Percentiles rank a stretch among this genome's conserved stretches.
Conservation (phyloP, 2,888 invertebrate species). For the Melinaea menophilus region DNA sequence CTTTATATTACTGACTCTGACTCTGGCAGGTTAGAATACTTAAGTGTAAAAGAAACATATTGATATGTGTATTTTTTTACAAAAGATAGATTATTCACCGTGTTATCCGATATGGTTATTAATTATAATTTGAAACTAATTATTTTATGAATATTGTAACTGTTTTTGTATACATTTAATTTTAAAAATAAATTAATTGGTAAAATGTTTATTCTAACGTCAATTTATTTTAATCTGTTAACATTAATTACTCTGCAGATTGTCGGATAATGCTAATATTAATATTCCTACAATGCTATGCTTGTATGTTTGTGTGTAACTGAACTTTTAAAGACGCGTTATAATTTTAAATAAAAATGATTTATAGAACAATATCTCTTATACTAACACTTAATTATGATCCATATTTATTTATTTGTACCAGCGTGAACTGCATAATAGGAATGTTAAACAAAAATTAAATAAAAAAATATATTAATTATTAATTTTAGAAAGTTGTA, state of each 20-base stretch:
- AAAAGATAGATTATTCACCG: constrained; percentile 18
- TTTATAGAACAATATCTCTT: no score
- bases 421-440: no score
- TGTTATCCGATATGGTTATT: constrained; percentile 4
- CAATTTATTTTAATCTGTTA: neutral
- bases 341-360: no score
- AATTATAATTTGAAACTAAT: neutral
- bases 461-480: no score
- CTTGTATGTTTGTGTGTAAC: constrained; percentile 7
- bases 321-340: neutral
- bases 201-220: constrained; percentile 1
- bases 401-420: constrained; percentile 1
- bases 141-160: no score
- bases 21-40: constrained; percentile 22
- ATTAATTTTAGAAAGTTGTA: no score
- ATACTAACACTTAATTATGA: neutral
- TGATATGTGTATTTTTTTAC: constrained; percentile 30
- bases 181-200: neutral
- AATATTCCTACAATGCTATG: neutral
- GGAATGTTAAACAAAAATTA: no score
- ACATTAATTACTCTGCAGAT: no score
- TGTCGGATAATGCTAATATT: neutral
- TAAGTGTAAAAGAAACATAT: constrained; percentile 24
- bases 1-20: constrained; percentile 11
- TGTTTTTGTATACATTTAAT: neutral